phyloP scores from a whole-genome alignment of 2,113 vertebrate genomes.

The Polypterus senegalus region DNA sequence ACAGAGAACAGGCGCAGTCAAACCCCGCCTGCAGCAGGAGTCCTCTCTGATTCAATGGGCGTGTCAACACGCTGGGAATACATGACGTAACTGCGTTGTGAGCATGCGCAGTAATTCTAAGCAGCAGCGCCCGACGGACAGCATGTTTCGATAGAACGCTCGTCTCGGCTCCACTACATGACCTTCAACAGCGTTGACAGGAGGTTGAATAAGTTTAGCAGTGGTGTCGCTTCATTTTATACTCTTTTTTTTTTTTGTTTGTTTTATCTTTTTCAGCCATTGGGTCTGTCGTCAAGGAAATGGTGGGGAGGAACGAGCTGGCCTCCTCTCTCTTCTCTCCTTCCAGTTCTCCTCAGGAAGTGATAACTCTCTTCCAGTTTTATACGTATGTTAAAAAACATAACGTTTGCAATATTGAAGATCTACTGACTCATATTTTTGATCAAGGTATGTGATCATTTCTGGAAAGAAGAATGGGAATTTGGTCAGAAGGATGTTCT shows the following conservation, averaged over 20 bases:
- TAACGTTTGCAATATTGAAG: conserved; percentile 64
- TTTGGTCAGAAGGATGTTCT: too few relatives aligned
- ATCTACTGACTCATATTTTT: conserved; percentile 67
- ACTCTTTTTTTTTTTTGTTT: not conserved
- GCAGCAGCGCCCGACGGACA: too few relatives aligned
- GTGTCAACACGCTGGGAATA: too few relatives aligned
- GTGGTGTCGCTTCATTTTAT: not conserved
- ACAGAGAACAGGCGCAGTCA: too few relatives aligned
- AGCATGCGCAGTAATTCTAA: too few relatives aligned
- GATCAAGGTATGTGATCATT: conserved; percentile 62
- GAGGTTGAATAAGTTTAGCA: too few relatives aligned
- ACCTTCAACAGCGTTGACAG: too few relatives aligned
- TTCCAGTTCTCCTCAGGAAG: conserved; percentile 59
- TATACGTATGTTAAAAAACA: conserved; percentile 66
- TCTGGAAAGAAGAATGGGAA: not conserved
- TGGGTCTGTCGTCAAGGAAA: conserved; percentile 66
- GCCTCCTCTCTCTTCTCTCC: conserved; percentile 38
- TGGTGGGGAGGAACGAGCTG: conserved; percentile 67
- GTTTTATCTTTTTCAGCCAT: conserved; percentile 53
- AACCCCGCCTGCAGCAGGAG: too few relatives aligned
- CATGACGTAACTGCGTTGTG: too few relatives aligned
- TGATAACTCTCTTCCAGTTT: conserved; percentile 86
- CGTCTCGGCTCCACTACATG: too few relatives aligned
- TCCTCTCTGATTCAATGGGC: too few relatives aligned
- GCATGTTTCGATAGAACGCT: too few relatives aligned